Base-by-base conservation (phyloP, 2,113 vertebrate genomes). In the Collichthys lucidus region DNA sequence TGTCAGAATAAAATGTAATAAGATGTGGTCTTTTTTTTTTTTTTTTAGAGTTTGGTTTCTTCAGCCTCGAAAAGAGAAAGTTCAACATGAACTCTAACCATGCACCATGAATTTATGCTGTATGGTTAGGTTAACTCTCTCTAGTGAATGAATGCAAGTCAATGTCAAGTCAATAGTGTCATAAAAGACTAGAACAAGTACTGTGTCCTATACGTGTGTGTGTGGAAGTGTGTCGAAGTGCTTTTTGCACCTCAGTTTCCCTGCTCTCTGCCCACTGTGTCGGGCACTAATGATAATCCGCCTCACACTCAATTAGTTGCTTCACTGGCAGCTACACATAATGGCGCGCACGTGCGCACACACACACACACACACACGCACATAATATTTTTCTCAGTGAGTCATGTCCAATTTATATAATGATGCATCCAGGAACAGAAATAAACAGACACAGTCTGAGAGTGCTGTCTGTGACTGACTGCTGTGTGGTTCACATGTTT, bases 381-480 rank as follows among this genome's bases (percentile, higher is more conserved):
- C 14, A 19, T 55, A 5, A 52, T 57, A 73, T 59, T 77, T 62
- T 59, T 69, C 49, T 78, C 72, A 80, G 8, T 75, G 70, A 75
- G 49, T 50, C 67, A 61, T 40, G 59, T 4, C 31, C 47, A 71
- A 60, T 77, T 67, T 77, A 10, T 73, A 40, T 35, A 61, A 71
- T 3, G 64, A 60, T 47, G 46, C 60, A 19, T 49, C 8, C 26
- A 78, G 31, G 14, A 31, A 52, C 46, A 73, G 40, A 82, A 64
- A 44, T 63, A 64, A 50, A 69, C 80, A 56, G n/a, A 42, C 29
- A 24, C 64, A 59, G 55, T n/a, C 46, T 7, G 22, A 71, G 24
- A 12, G 53, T 52, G 40, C 69, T 26, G 40, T 15, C 55, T 72
- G 22, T 44, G 68, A 17, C 55, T 29, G 50, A 49, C 29, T 24